These are phyloP conservation scores for Aurelia aurita complex sp. Pacific DNA, from an alignment of 30 jellyfish, hydroid and myxozoan genomes.

Conservation along the genomic window DNA sequence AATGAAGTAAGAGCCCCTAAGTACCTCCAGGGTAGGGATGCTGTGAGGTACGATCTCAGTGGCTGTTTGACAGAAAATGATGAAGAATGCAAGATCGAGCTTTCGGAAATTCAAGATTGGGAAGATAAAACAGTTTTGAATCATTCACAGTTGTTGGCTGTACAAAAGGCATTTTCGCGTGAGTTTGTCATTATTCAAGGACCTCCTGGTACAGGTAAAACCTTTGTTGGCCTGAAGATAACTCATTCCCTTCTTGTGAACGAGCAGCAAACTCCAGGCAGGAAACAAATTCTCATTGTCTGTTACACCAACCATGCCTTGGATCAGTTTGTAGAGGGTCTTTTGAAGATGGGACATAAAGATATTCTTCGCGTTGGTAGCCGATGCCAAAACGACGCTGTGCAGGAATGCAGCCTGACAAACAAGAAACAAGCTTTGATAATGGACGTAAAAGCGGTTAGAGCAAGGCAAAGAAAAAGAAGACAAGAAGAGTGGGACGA, in stretches of 20 bases:
- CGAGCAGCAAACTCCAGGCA: constrained; percentile 4
- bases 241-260: constrained; percentile 65
- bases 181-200: constrained; percentile 68
- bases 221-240: constrained; percentile 73
- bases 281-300: constrained; percentile 63
- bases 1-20: constrained; percentile 30
- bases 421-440: background rate
- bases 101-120: background rate
- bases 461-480: background rate
- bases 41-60: constrained; percentile 9
- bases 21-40: constrained; percentile 16
- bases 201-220: constrained; percentile 93
- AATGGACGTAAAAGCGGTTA: background rate
- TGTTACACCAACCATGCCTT: constrained; percentile 92
- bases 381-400: constrained; percentile 53
- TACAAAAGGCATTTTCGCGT: constrained; percentile 31
- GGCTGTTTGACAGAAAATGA: constrained; percentile 10
- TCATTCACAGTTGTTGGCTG: constrained; percentile 32
- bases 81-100: background rate
- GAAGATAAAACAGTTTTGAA: constrained; percentile 7
- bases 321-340: constrained; percentile 79
- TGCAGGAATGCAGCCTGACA: constrained; percentile 49
- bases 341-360: constrained; percentile 62
- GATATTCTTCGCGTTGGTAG: constrained; percentile 80
- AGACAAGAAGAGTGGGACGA: background rate